These are phyloP conservation scores for Aspidiotus rigidus DNA, from an alignment of 2,888 invertebrate genomes.

Conservation along the genomic window DNA sequence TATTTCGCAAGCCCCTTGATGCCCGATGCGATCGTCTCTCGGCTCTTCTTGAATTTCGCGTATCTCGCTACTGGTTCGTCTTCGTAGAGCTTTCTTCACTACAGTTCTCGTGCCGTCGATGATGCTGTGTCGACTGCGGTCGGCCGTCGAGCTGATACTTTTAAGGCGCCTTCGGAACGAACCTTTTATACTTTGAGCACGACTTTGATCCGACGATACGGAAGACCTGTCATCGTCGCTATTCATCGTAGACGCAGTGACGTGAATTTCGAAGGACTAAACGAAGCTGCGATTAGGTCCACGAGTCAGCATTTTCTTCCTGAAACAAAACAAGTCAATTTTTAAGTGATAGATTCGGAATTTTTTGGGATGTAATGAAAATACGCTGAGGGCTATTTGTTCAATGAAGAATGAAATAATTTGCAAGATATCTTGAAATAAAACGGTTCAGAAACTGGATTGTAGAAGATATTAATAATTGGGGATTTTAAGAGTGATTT, in stretches of 20 bases:
- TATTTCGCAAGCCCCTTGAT: conserved; percentile 13
- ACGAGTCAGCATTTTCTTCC: too few species aligned
- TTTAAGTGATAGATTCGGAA: too few species aligned
- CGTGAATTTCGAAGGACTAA: too few species aligned
- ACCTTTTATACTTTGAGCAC: conserved; percentile 18
- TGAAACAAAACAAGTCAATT: too few species aligned
- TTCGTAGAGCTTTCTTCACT: conserved; percentile 15
- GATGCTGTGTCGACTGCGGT: conserved; percentile 20
- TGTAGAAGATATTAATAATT: too few species aligned
- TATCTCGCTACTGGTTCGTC: conserved; percentile 26
- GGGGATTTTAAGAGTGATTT: too few species aligned
- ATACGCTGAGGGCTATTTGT: too few species aligned
- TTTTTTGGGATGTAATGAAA: too few species aligned
- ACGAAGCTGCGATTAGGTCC: too few species aligned
- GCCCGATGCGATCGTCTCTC: not conserved
- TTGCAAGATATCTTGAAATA: too few species aligned
- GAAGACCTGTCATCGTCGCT: conserved; percentile 23
- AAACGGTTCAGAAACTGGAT: too few species aligned
- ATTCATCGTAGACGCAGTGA: not conserved
- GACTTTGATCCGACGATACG: conserved; percentile 11
- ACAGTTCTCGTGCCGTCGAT: conserved; percentile 15
- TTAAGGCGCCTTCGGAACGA: conserved; percentile 24
- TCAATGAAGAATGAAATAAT: too few species aligned
- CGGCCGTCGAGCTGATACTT: conserved; percentile 23
- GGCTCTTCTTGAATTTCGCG: conserved; percentile 18